Evolutionary conservation across 2,888 invertebrate species (phyloP).

Genomic region (Aphodius sticticus): DNA sequence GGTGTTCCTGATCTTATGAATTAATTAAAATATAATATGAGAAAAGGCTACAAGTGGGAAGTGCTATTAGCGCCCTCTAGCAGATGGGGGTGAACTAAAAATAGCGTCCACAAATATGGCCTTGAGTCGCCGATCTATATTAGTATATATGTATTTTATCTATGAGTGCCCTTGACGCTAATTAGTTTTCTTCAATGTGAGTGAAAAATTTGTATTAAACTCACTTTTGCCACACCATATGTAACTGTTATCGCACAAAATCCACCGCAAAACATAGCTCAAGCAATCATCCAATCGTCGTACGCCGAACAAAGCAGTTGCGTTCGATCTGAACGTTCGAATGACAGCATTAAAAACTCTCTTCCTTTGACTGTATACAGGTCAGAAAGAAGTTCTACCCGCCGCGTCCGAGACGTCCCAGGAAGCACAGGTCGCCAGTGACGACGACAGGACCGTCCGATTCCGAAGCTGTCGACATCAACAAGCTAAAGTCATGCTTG

Average conservation of each 20-base stretch:
- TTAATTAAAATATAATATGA: too few species aligned
- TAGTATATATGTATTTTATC: too few species aligned
- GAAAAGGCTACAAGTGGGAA: too few species aligned
- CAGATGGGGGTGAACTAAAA: too few species aligned
- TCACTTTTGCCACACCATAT: neutral
- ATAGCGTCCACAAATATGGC: too few species aligned
- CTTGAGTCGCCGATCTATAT: too few species aligned
- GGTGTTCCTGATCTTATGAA: too few species aligned
- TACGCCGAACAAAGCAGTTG: neutral
- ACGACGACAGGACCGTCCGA: slow-evolving; percentile 6
- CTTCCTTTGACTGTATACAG: slow-evolving; percentile 54
- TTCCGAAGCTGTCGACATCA: slow-evolving; percentile 56
- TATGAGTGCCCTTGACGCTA: too few species aligned
- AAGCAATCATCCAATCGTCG: slow-evolving; percentile 8
- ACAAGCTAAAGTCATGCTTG: slow-evolving; percentile 55
- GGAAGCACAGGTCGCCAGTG: slow-evolving; percentile 40
- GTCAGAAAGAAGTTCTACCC: slow-evolving; percentile 74
- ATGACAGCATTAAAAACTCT: slow-evolving; percentile 26
- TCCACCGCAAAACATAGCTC: slow-evolving; percentile 7
- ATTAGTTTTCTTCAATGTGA: neutral
- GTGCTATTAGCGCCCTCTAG: too few species aligned
- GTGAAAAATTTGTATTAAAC: neutral
- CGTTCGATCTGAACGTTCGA: neutral
- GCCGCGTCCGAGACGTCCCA: slow-evolving; percentile 65
- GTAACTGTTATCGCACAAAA: neutral